Evolutionary conservation across 1,140 invertebrate genomes (phyloP), one percentile per base, ranked within the genome.

Genomic region (Rhyacophila brunnea): DNA sequence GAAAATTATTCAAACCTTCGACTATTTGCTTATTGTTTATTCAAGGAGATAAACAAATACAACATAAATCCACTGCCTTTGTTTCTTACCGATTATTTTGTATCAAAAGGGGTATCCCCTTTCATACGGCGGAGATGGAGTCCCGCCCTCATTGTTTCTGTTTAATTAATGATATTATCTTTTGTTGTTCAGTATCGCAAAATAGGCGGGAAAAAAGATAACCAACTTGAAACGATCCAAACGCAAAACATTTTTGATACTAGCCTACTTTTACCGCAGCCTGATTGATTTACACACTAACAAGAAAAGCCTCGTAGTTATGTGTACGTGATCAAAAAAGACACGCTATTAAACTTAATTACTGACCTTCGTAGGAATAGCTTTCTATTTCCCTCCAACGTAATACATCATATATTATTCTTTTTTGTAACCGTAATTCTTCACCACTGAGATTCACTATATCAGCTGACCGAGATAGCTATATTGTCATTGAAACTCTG

Each of bases 121-220:
- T 54, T 57, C 42, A 54, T 47, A 47, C 35, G 13, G 13, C 42
- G 7, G 13, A 57, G 52, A 64, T 60, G 44, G 56, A 64, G 54
- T 44, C 56, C 56, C 61, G 51, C 40, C 49, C 46, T 43, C 56
- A 64, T 64, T 64, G 62, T 64, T 64, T 53, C 52, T 52, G 48
- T 48, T 58, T 64, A 64, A 64, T 64, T 64, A 64, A 64, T 64
- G 52, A 60, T 64, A 56, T 54, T 60, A 64, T 64, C 62, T 64
- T 64, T 64, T 64, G 62, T 64, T 60, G 43, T 23, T 35, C 34
- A 34, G 35, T 57, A 58, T 48, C 54, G 44, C 18, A 17, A 35
- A 58, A 44, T 44, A 51, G 40, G 32, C n/a, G 48, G 36, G 55
- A 58, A 54, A 62, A 47, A 48, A 48, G 54, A 57, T 57, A 57